Base-by-base conservation (phyloP, 1,140 invertebrate genomes). In the Caenorhabditis brenneri region DNA sequence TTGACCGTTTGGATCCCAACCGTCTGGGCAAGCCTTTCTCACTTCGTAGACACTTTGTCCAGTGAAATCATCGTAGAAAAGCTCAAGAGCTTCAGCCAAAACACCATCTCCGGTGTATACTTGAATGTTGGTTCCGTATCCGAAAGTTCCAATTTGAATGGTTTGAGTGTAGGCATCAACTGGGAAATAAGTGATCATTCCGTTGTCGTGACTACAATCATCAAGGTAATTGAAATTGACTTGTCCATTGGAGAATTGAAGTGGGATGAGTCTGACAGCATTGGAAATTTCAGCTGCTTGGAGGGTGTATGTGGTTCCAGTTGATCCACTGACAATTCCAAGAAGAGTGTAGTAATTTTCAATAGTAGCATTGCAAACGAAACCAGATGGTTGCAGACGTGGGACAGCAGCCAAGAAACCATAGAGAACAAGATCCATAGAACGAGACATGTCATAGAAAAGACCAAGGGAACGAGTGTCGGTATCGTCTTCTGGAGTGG, bases 81-180 rank as follows among this genome's bases (percentile, higher is more conserved):
- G 24, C 29, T 29, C 16, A 10, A 27, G 16, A 81, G 27, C 80
- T n/a, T 29, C 24, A 51, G n/a, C 22, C 33, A 39, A 10, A 10
- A 42, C 16, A 0, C 69, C 65, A 27, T 53, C 31, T 7, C 42
- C 65, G 55, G 9, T 49, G 69, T 29, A 84, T 9, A 84, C 22
- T 36, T 69, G 33, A 48, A 85, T 46, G 16, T 7, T 69, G 16
- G 82, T 80, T 22, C 85, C 78, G 58, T 79, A 51, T 22, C 85
- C 85, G 15, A 58, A 39, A 6, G 48, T 48, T 31, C 46, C 74
- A 16, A 86, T 22, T 27, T 48, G 39, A 55, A 87, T 42, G 2
- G 86, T 87, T 33, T 87, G 86, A 31, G 85, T 53, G 79, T 81
- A 86, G 4, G 86, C 79, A 55, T 87, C 86, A 5, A 87, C 74